Percentiles rank a stretch among this genome's conserved stretches.
Conservation (phyloP, 1,140 invertebrate genomes). For the Cecropterus lyciades region DNA sequence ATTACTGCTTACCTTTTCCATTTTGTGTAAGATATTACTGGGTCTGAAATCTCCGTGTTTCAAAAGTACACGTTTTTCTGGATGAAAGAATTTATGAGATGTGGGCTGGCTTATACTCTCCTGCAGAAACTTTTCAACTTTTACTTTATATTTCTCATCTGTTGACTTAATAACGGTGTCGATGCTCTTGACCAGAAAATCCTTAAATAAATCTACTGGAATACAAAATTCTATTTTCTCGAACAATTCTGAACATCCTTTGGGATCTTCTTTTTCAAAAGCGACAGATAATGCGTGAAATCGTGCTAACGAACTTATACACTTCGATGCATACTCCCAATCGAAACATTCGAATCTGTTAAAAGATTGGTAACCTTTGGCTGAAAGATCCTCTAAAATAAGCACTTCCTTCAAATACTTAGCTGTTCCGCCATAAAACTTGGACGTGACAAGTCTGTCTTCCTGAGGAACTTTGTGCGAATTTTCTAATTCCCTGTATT, state of each 20-base stretch:
- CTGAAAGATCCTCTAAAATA: slow-evolving; percentile 55
- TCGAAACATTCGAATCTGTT: slow-evolving; percentile 55
- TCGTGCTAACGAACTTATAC: slow-evolving; percentile 54
- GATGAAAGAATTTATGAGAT: slow-evolving; percentile 26
- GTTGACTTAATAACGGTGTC: slow-evolving; percentile 32
- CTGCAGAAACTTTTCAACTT: slow-evolving; percentile 32
- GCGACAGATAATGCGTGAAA: slow-evolving; percentile 63
- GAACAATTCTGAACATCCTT: slow-evolving; percentile 41
- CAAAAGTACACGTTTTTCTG: slow-evolving; percentile 38
- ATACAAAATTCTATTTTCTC: slow-evolving; percentile 11
- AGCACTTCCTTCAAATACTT: slow-evolving; percentile 52
- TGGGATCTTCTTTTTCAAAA: slow-evolving; percentile 44
- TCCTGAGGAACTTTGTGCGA: slow-evolving; percentile 44
- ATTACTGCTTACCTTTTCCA: slow-evolving; percentile 42
- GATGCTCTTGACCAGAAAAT: slow-evolving; percentile 30
- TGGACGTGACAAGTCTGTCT: slow-evolving; percentile 34
- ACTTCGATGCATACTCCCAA: slow-evolving; percentile 53
- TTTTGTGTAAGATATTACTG: slow-evolving; percentile 54
- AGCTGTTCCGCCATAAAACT: slow-evolving; percentile 49
- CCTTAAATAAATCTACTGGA: slow-evolving; percentile 12
- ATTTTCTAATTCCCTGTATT: slow-evolving; percentile 52
- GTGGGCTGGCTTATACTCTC: slow-evolving; percentile 2
- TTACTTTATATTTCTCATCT: slow-evolving; percentile 39
- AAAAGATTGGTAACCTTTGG: slow-evolving; percentile 47
- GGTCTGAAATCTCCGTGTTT: slow-evolving; percentile 58